phyloP scores from a whole-genome alignment of 2,888 invertebrate genomes.

The Aporophyla lueneburgensis region DNA sequence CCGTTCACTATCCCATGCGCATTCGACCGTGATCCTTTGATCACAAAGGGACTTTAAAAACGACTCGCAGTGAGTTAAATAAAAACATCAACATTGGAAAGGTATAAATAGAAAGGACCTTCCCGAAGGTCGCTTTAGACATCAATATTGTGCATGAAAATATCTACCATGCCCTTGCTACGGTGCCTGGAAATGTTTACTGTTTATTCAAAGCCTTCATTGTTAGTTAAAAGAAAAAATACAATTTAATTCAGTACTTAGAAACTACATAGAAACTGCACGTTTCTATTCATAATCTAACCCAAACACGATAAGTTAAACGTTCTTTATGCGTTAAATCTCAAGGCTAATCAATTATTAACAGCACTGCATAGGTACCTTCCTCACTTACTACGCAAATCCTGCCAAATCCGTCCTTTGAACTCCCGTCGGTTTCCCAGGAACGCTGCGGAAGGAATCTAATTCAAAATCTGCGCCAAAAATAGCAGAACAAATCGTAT shows the following conservation, averaged over 20 bases:
- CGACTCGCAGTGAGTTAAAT: conserved; percentile 59
- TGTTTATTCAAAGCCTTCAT: conserved; percentile 9
- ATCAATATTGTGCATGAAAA: conserved; percentile 19
- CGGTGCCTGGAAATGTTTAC: not conserved
- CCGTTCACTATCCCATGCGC: conserved; percentile 68
- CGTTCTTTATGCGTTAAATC: conserved; percentile 43
- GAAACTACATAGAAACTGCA: conserved; percentile 39
- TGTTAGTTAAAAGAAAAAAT: not conserved
- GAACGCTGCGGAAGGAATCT: conserved; percentile 50
- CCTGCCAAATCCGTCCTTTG: conserved; percentile 21
- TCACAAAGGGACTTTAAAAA: conserved; percentile 66
- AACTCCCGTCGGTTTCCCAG: conserved; percentile 18
- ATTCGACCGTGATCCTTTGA: conserved; percentile 66
- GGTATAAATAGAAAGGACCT: conserved; percentile 36
- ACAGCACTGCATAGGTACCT: conserved; percentile 6
- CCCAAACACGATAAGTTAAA: conserved; percentile 48
- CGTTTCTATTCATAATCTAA: conserved; percentile 24
- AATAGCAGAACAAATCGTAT: conserved; percentile 60
- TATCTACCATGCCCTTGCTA: conserved; percentile 1
- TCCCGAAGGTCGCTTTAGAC: conserved; percentile 41
- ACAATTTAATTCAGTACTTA: not conserved
- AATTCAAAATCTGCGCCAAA: conserved; percentile 60
- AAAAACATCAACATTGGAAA: conserved; percentile 42
- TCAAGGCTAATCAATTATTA: conserved; percentile 48
- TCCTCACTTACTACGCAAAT: conserved; percentile 5